A percentile compares a stretch with the other conserved stretches of the same genome.
Evolutionary conservation across 2,797 vertebrate species (phyloP).

Genomic region (Silurus lanzhouensis): DNA sequence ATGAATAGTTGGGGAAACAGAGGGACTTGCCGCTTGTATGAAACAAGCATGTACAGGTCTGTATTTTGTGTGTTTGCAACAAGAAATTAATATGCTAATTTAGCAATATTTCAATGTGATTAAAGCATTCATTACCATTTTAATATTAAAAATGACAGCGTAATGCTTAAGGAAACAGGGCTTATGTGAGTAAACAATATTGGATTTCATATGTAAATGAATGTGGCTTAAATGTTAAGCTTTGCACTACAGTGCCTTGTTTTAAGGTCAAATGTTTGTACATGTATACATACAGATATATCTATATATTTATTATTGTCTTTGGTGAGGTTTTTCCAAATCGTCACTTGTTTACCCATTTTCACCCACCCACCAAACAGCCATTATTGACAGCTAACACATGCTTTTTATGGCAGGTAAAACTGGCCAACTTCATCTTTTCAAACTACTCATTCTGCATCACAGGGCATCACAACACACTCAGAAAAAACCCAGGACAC

Average conservation of each 20-base stretch:
- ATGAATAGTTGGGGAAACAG: constrained; percentile 73
- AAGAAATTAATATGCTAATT: neutral
- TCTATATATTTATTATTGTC: neutral
- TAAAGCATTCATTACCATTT: neutral
- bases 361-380: too few species aligned
- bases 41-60: constrained; percentile 80
- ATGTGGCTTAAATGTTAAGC: too few species aligned
- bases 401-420: neutral
- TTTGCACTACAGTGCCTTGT: too few species aligned
- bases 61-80: constrained; percentile 26
- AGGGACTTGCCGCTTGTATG: constrained; percentile 85
- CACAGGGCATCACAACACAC: neutral
- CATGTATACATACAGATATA: neutral
- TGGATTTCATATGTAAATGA: neutral
- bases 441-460: neutral
- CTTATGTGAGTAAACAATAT: neutral
- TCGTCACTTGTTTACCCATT: neutral
- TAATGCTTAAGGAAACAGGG: neutral
- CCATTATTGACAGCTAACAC: too few species aligned
- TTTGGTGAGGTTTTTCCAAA: neutral
- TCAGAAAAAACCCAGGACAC: neutral
- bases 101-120: neutral
- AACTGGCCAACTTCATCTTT: neutral
- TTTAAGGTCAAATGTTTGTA: neutral
- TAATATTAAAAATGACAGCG: neutral